A percentile compares a stretch with the other conserved stretches of the same genome.
phyloP scores from a whole-genome alignment of 2,797 vertebrate genomes.

The Atherinosoma microstoma region DNA sequence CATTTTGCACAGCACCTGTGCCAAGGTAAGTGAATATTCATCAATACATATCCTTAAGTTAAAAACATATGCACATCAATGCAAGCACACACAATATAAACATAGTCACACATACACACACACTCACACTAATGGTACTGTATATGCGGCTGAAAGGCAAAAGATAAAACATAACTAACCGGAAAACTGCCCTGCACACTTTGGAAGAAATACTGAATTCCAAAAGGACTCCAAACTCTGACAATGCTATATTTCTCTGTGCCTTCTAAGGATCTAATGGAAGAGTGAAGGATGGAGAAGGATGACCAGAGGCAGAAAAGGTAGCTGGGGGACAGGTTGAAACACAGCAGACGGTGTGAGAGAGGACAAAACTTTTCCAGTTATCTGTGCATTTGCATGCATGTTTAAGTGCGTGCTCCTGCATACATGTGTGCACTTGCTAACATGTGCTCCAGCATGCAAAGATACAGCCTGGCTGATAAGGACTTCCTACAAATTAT shows the following conservation, averaged over 20 bases:
- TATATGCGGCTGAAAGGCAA: slow-evolving; percentile 59
- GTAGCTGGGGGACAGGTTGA: slow-evolving; percentile 56
- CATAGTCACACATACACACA: not conserved
- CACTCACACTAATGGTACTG: slow-evolving; percentile 28
- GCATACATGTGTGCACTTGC: slow-evolving; percentile 9
- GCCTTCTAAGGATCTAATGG: slow-evolving; percentile 31
- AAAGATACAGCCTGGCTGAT: slow-evolving; percentile 25
- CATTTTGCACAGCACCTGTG: slow-evolving; percentile 12
- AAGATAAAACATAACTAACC: slow-evolving; percentile 49
- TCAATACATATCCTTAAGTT: not conserved
- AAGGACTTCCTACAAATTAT: slow-evolving; percentile 21
- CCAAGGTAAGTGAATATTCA: not conserved
- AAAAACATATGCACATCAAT: slow-evolving; percentile 5
- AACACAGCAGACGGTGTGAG: slow-evolving; percentile 36
- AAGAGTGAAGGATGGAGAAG: slow-evolving; percentile 38
- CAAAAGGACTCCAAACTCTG: slow-evolving; percentile 41
- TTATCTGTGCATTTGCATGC: slow-evolving; percentile 28
- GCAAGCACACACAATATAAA: slow-evolving; percentile 1
- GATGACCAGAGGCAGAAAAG: slow-evolving; percentile 53
- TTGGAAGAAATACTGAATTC: slow-evolving; percentile 37
- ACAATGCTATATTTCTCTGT: slow-evolving; percentile 50
- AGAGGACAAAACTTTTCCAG: slow-evolving; percentile 64
- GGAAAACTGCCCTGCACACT: slow-evolving; percentile 42
- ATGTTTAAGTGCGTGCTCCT: slow-evolving; percentile 14
- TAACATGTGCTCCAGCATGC: slow-evolving; percentile 14